phyloP scores from a whole-genome alignment of 2,888 invertebrate genomes.

The Hypsopygia costalis region DNA sequence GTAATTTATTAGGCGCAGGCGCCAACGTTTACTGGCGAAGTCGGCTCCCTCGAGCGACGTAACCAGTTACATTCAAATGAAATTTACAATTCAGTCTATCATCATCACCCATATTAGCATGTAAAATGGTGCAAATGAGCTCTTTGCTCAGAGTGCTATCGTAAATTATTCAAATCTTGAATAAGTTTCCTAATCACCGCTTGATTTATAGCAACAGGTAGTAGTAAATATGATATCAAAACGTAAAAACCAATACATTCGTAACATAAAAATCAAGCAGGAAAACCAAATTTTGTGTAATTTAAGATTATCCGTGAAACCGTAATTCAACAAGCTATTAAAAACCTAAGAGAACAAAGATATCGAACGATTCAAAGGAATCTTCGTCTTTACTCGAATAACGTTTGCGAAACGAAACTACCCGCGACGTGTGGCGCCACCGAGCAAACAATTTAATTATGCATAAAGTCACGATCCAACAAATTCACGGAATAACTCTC shows the following conservation, averaged over 20 bases:
- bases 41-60: slow-evolving; percentile 10
- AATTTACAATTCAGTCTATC: slow-evolving; percentile 47
- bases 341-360: slow-evolving; percentile 21
- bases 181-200: slow-evolving; percentile 16
- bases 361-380: slow-evolving; percentile 44
- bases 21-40: slow-evolving; percentile 5
- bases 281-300: slow-evolving; percentile 22
- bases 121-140: slow-evolving; percentile 35
- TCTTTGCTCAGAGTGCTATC: slow-evolving; percentile 14
- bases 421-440: slow-evolving; percentile 65
- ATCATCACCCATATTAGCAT: slow-evolving; percentile 42
- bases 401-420: slow-evolving; percentile 55
- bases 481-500: slow-evolving; percentile 40
- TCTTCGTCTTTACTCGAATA: slow-evolving; percentile 50
- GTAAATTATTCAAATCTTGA: slow-evolving; percentile 31
- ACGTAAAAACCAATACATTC: slow-evolving; percentile 13
- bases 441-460: slow-evolving; percentile 65
- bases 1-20: slow-evolving; percentile 30
- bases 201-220: slow-evolving; percentile 22
- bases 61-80: slow-evolving; percentile 39
- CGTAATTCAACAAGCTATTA: slow-evolving; percentile 36
- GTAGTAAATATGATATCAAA: slow-evolving; percentile 21
- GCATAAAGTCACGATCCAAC: slow-evolving; percentile 65
- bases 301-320: slow-evolving; percentile 41
- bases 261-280: slow-evolving; percentile 15